A percentile compares a stretch with the other conserved stretches of the same genome.
These are phyloP conservation scores for Chrysodeixis includens DNA, from an alignment of 2,888 invertebrate species.

Conservation along the genomic window DNA sequence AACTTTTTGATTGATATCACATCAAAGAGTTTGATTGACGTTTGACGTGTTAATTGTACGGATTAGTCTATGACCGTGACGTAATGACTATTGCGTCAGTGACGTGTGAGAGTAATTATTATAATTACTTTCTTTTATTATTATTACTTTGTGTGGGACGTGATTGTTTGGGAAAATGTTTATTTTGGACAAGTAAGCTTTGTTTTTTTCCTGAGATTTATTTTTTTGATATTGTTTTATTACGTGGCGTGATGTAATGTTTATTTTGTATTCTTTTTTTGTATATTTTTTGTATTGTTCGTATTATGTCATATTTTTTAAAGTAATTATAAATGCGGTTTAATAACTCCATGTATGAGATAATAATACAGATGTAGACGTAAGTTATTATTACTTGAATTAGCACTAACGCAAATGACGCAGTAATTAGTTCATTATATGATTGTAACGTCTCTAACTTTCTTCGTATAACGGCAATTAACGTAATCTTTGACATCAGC, in stretches of 20 bases:
- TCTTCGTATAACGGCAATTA: slow-evolving; percentile 46
- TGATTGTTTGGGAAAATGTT: slow-evolving; percentile 8
- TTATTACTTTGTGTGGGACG: slow-evolving; percentile 24
- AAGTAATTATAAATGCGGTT: background rate
- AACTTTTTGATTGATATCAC: slow-evolving; percentile 18
- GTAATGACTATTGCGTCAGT: slow-evolving; percentile 43
- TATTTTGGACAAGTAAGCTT: background rate
- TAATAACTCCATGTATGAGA: too few species aligned
- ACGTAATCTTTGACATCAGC: slow-evolving; percentile 46
- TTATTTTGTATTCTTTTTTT: background rate
- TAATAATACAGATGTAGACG: background rate
- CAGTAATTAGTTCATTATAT: slow-evolving; percentile 38
- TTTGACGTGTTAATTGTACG: slow-evolving; percentile 29
- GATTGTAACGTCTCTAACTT: slow-evolving; percentile 37
- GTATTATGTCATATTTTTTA: background rate
- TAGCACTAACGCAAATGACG: slow-evolving; percentile 22
- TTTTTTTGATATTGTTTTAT: background rate
- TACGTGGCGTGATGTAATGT: background rate
- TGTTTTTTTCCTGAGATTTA: background rate
- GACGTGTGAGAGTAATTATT: slow-evolving; percentile 43
- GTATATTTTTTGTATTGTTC: background rate
- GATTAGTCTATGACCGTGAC: slow-evolving; percentile 29
- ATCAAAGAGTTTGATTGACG: slow-evolving; percentile 36
- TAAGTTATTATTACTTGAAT: background rate
- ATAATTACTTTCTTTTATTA: slow-evolving; percentile 46